Percentiles rank a stretch among this genome's conserved stretches.
Conservation (phyloP, 1,140 invertebrate species). For the Micrasema minimum region DNA sequence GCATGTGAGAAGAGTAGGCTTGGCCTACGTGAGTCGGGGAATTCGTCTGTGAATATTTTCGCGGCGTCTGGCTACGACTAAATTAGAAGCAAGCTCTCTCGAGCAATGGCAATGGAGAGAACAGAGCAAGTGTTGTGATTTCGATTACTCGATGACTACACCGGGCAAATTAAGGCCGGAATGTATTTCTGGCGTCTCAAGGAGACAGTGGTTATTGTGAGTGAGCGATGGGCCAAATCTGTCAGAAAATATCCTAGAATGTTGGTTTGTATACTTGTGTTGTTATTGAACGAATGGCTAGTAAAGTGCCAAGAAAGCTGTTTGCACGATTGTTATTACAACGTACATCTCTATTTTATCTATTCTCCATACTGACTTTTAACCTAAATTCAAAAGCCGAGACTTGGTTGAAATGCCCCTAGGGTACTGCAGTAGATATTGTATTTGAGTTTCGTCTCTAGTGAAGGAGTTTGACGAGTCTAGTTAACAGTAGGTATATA, state of each 20-base stretch:
- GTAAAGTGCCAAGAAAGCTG: no score
- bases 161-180: slow-evolving; percentile 17
- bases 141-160: slow-evolving; percentile 30
- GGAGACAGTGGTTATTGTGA: slow-evolving; percentile 8
- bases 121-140: background rate
- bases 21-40: slow-evolving; percentile 28
- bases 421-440: no score
- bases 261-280: no score
- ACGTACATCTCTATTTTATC: no score
- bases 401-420: no score
- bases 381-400: no score
- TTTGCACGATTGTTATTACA: no score
- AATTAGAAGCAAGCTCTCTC: slow-evolving; percentile 33
- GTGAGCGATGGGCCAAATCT: background rate
- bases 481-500: slow-evolving; percentile 15
- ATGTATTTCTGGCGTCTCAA: slow-evolving; percentile 31
- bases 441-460: no score
- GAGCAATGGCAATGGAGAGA: slow-evolving; percentile 3
- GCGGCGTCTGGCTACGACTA: slow-evolving; percentile 27
- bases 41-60: slow-evolving; percentile 32
- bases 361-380: no score
- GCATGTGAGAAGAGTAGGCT: background rate
- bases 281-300: no score
- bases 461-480: slow-evolving; percentile 1
- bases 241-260: no score